Conservation (phyloP, 2,888 invertebrate genomes). For the Andrena bicolor region DNA sequence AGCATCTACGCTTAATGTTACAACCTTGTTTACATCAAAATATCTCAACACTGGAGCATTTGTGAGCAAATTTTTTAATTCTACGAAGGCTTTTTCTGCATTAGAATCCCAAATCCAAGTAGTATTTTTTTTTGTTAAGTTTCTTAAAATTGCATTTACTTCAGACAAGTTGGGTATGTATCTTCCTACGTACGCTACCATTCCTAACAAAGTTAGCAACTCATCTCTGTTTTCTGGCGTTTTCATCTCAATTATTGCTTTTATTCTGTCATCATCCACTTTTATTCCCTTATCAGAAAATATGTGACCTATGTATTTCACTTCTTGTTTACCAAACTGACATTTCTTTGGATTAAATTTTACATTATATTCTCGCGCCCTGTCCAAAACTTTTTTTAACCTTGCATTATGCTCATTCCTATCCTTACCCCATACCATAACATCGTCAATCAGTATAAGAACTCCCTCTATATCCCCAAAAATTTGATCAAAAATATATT, state of each 20-base stretch:
- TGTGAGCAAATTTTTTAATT: background rate
- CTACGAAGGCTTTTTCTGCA: background rate
- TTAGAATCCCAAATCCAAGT: background rate
- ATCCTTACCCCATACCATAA: background rate
- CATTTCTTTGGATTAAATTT: background rate
- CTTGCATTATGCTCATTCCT: background rate
- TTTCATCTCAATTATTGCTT: constrained; percentile 7
- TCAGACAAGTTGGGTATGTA: background rate
- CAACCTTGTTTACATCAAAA: background rate
- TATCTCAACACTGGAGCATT: background rate
- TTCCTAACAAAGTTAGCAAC: background rate
- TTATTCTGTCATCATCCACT: background rate
- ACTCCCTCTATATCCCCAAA: constrained; percentile 1
- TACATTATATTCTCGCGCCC: background rate
- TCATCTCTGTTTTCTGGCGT: background rate
- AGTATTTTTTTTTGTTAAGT: background rate
- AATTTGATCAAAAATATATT: background rate
- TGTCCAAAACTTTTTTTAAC: background rate
- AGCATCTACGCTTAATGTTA: background rate
- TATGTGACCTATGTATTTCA: constrained; percentile 3
- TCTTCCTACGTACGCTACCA: background rate
- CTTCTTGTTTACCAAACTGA: background rate
- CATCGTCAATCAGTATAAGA: background rate
- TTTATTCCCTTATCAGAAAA: background rate
- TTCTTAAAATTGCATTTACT: background rate